Base-by-base conservation (phyloP, 2,888 invertebrate species). In the Petrolisthes manimaculis region DNA sequence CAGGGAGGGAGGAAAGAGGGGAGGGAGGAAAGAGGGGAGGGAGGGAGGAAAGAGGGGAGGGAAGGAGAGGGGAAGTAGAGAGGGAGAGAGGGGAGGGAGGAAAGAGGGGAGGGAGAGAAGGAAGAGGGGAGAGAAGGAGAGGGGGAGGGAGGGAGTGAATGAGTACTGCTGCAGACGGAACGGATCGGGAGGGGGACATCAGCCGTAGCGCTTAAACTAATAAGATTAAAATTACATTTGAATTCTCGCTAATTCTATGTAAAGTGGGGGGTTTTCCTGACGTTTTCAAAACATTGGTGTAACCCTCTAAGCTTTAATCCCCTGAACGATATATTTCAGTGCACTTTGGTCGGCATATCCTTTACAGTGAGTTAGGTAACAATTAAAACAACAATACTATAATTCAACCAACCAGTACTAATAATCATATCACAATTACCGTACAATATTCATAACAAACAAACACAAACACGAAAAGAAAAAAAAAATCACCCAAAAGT, bases 151-250 rank as follows among this genome's bases (percentile, higher is more conserved):
- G 18, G 54, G 78, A 12, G 56, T 0, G 9, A 54, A 14, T 0
- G 18, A 37, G 37, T 37, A 71, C 71, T n/a, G 21, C 71, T 18
- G 71, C 56, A 24, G 21, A 5, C 8, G 81, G 81, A 51, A n/a
- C 8, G 51, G 21, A 51, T 4, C n/a, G 81, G 67, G 67, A 4
- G 12, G 81, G 67, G 18, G 51, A 24, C 54, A 51, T 21, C 61
- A 21, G 53, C 86, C 74, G 82, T 61, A 54, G 55, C 86, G 86
- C 86, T 87, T 55, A n/a, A 83, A 53, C 61, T 87, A 87, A 87
- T 87, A 87, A 87, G 87, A 87, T 87, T 87, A 87, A 87, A 87
- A 87, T 87, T 87, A 87, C 87, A 87, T 87, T 87, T 83, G 83
- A 77, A 87, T 87, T 87, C 87, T 71, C 87, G 83, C 87, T 87